These are phyloP conservation scores for Boulengeromyrus knoepffleri DNA, from an alignment of 2,113 vertebrate genomes.

Conservation along the genomic window DNA sequence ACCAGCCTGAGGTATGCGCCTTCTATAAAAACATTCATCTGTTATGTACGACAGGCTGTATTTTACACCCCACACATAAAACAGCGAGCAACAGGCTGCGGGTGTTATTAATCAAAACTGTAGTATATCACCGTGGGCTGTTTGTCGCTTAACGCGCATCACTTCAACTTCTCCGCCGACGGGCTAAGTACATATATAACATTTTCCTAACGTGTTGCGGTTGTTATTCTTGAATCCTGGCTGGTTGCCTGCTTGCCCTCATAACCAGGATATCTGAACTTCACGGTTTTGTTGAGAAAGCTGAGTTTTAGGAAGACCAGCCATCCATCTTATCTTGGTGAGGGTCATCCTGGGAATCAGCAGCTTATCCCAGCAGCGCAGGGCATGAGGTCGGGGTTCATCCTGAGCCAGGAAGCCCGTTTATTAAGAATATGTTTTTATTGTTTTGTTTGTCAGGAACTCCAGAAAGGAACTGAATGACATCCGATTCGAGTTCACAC, in stretches of 20 bases:
- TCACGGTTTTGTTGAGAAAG: neutral
- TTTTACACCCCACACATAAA: neutral
- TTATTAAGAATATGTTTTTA: neutral
- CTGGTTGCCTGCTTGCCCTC: neutral
- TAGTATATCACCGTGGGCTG: neutral
- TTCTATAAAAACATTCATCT: constrained; percentile 16
- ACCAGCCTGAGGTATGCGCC: neutral
- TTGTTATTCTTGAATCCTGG: neutral
- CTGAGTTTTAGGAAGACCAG: neutral
- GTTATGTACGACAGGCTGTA: constrained; percentile 10
- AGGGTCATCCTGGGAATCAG: neutral
- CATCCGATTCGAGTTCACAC: constrained; percentile 96
- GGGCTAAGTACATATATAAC: too few relatives aligned
- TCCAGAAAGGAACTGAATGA: constrained; percentile 95
- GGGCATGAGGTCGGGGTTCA: neutral
- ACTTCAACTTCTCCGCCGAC: neutral
- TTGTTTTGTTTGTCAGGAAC: constrained; percentile 71
- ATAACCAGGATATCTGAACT: neutral
- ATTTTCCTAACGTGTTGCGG: neutral
- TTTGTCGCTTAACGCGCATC: neutral
- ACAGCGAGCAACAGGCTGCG: neutral
- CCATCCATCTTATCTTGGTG: neutral
- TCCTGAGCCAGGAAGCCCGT: neutral
- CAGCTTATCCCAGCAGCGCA: neutral
- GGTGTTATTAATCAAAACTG: constrained; percentile 11